Evolutionary conservation across 1,140 invertebrate species (phyloP).

Genomic region (Achatina immaculata): DNA sequence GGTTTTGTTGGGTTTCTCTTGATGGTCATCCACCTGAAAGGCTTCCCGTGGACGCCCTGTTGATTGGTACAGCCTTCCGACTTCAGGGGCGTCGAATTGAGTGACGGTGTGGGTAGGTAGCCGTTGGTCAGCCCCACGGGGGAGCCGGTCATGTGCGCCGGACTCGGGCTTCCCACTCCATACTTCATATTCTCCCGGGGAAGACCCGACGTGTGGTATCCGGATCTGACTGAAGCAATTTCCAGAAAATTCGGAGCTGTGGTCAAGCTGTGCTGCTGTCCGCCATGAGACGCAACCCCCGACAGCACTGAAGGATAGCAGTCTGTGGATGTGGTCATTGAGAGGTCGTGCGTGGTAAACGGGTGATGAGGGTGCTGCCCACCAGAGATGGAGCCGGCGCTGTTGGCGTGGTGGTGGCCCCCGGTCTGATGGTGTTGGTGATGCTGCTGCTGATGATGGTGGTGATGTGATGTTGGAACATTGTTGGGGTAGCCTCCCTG

Average conservation of each 20-base stretch:
- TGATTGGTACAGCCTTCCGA: slow-evolving; percentile 21
- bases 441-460: slow-evolving; percentile 26
- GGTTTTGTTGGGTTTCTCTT: slow-evolving; percentile 63
- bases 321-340: slow-evolving; percentile 20
- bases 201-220: slow-evolving; percentile 19
- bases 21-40: slow-evolving; percentile 67
- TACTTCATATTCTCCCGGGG: neutral
- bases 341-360: slow-evolving; percentile 3
- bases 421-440: neutral
- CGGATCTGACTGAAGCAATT: slow-evolving; percentile 9
- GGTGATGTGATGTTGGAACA: slow-evolving; percentile 20
- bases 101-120: slow-evolving; percentile 8
- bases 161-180: neutral
- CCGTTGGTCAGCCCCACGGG: slow-evolving; percentile 15
- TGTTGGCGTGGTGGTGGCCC: slow-evolving; percentile 8
- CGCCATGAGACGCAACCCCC: neutral
- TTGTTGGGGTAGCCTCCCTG: slow-evolving; percentile 7
- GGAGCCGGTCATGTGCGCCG: neutral
- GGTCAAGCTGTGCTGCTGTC: neutral
- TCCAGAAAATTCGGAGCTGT: slow-evolving; percentile 31
- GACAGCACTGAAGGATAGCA: neutral
- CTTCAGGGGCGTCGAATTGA: slow-evolving; percentile 1
- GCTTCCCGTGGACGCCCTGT: slow-evolving; percentile 57
- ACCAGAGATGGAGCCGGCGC: too few species aligned
- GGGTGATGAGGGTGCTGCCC: neutral